Conservation (phyloP, 2,797 vertebrate genomes). For the Apogon hyalosoma region DNA sequence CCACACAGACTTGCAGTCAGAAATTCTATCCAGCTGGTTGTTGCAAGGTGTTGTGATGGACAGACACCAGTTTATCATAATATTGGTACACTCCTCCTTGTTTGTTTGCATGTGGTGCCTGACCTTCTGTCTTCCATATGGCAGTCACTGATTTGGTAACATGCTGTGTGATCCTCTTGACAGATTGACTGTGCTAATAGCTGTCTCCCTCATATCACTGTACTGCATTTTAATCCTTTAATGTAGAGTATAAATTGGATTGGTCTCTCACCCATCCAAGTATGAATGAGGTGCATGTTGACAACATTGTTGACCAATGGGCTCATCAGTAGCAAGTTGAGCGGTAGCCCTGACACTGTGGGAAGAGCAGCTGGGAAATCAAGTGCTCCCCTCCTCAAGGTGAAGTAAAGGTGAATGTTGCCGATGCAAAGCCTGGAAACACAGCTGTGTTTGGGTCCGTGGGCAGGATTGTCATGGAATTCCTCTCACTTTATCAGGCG, state of each 20-base stretch:
- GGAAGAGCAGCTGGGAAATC: conserved; percentile 48
- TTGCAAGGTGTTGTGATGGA: conserved; percentile 44
- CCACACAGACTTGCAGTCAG: conserved; percentile 35
- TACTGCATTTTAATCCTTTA: conserved; percentile 72
- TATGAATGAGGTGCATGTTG: conserved; percentile 42
- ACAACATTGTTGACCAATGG: conserved; percentile 50
- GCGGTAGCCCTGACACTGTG: conserved; percentile 33
- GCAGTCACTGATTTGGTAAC: conserved; percentile 63
- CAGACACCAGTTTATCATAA: conserved; percentile 60
- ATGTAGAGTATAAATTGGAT: conserved; percentile 67
- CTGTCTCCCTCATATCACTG: conserved; percentile 46
- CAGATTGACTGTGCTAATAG: conserved; percentile 67
- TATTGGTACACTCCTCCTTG: conserved; percentile 54
- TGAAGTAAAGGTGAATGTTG: conserved; percentile 66
- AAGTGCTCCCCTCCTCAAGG: conserved; percentile 44
- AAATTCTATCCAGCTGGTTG: conserved; percentile 61
- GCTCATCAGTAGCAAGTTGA: conserved; percentile 27
- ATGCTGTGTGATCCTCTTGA: conserved; percentile 60
- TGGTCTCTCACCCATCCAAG: conserved; percentile 47
- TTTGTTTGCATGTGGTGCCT: conserved; percentile 64
- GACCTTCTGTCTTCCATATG: conserved; percentile 75
- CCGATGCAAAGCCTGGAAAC: conserved; percentile 33
- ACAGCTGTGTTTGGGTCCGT: conserved; percentile 68
- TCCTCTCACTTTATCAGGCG: conserved; percentile 61
- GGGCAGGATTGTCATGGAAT: conserved; percentile 67